Evolutionary conservation across 1,140 invertebrate species (phyloP).

Genomic region (Drosophila navojoa): DNA sequence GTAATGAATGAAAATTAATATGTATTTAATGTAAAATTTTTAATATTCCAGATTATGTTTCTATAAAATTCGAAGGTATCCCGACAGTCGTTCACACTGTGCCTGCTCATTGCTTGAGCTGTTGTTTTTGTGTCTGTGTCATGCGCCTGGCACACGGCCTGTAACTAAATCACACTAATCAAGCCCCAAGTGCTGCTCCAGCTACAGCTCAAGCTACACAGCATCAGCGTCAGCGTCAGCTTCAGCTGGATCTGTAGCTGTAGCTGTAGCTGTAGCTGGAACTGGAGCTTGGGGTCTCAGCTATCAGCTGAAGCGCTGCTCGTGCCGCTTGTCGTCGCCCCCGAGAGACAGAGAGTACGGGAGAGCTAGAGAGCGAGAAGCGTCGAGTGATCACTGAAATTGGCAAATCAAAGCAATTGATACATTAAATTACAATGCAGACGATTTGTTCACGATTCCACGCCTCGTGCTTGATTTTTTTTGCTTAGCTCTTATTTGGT

Average conservation of each 20-base stretch:
- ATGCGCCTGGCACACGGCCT: slow-evolving; percentile 81
- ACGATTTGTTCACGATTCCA: slow-evolving; percentile 80
- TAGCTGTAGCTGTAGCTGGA: slow-evolving; percentile 16
- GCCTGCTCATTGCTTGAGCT: not conserved
- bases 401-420: slow-evolving; percentile 83
- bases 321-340: slow-evolving; percentile 74
- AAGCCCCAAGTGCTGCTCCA: slow-evolving; percentile 74
- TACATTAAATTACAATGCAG: slow-evolving; percentile 83
- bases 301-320: slow-evolving; percentile 53
- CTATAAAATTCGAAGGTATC: not conserved
- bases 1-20: too few species aligned
- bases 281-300: slow-evolving; percentile 21
- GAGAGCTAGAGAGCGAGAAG: slow-evolving; percentile 5
- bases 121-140: slow-evolving; percentile 51
- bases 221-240: not conserved
- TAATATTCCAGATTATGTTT: too few species aligned
- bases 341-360: slow-evolving; percentile 47
- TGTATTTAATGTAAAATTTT: too few species aligned
- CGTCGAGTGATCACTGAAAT: slow-evolving; percentile 68
- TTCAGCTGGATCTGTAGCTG: slow-evolving; percentile 42
- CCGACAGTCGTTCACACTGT: not conserved
- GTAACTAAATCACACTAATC: slow-evolving; percentile 83
- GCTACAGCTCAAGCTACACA: slow-evolving; percentile 20
- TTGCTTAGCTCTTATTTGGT: slow-evolving; percentile 10
- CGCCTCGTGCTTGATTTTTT: slow-evolving; percentile 58